Base-by-base conservation (phyloP, 2,888 invertebrate genomes). In the Sialis lutaria region DNA sequence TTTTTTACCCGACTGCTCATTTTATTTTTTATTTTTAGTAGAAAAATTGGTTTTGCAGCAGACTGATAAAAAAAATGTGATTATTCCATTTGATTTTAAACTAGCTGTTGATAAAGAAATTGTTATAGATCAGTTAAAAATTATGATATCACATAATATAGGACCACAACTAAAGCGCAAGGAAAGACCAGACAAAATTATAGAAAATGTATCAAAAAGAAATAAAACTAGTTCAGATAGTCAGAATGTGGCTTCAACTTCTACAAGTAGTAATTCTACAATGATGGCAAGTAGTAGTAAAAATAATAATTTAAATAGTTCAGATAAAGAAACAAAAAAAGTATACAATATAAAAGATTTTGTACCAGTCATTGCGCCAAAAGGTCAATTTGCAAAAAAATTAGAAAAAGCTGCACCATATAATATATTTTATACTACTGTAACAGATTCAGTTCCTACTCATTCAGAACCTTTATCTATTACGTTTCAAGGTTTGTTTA, bases 381-480 rank as follows among this genome's bases (percentile, higher is more conserved):
- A 68, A 46, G 75, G 75, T 33, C 65, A 73, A 43, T 81, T 84
- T 74, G 73, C 74, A 0, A 65, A 69, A 9, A 83, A 84, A 58
- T 70, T 82, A 55, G 69, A 73, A 13, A 68, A 72, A 0, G 74
- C 78, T 7, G 75, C 75, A 1, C 88, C 88, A 0, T 87, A 82
- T 54, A 70, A 82, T 57, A 65, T 84, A 53, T 88, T 89, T 61
- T 77, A 83, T 30, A 82, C 85, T 0, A 75, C 79, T 12, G 77
- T 88, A 2, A 75, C 76, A 0, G 74, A 75, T 50, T 72, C 75
- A 0, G 70, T 62, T 40, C 65, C 68, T 37, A 87, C 87, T 0
- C 77, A 79, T 50, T 56, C 58, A 2, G 82, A 85, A 51, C 67
- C 73, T 0, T 69, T 77, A 47, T 76, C 80, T 1, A 73, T 87